These are phyloP conservation scores for Elymnias hypermnestra DNA, from an alignment of 1,140 invertebrate genomes.

Conservation along the genomic window DNA sequence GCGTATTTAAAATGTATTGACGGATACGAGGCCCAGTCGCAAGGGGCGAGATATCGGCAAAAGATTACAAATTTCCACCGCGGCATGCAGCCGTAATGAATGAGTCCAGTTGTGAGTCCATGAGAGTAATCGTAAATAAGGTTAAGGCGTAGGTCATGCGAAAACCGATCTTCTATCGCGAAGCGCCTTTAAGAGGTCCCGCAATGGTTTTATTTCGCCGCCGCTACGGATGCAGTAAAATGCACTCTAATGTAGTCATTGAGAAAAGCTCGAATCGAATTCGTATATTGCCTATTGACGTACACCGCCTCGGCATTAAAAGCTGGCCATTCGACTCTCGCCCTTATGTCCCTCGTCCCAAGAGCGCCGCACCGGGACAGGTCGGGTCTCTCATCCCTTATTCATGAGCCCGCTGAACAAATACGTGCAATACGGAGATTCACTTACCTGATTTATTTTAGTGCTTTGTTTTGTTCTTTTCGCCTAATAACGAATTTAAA, in stretches of 20 bases:
- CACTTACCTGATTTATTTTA: slow-evolving; percentile 16
- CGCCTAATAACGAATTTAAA: no score
- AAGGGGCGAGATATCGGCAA: no score
- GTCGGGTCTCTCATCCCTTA: slow-evolving; percentile 6
- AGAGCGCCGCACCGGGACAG: background rate
- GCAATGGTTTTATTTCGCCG: no score
- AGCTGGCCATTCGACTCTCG: background rate
- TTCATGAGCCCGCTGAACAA: slow-evolving; percentile 12
- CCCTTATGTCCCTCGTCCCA: background rate
- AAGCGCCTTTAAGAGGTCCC: background rate
- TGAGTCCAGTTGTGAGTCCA: no score
- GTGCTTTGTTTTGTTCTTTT: slow-evolving; percentile 2
- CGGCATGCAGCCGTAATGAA: no score
- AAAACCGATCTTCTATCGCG: no score
- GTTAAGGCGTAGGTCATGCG: no score
- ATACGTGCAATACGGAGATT: slow-evolving; percentile 15
- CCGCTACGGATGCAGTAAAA: slow-evolving; percentile 1
- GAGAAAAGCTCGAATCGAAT: slow-evolving; percentile 2
- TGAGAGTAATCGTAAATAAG: no score
- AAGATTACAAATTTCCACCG: no score
- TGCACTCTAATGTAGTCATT: slow-evolving; percentile 3
- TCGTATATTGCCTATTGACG: slow-evolving; percentile 4
- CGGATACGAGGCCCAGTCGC: no score
- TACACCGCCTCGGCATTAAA: background rate
- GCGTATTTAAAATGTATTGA: no score